A percentile compares a stretch with the other conserved stretches of the same genome.
Evolutionary conservation across 2,888 invertebrate genomes (phyloP).

Genomic region (Nemurella pictetii): DNA sequence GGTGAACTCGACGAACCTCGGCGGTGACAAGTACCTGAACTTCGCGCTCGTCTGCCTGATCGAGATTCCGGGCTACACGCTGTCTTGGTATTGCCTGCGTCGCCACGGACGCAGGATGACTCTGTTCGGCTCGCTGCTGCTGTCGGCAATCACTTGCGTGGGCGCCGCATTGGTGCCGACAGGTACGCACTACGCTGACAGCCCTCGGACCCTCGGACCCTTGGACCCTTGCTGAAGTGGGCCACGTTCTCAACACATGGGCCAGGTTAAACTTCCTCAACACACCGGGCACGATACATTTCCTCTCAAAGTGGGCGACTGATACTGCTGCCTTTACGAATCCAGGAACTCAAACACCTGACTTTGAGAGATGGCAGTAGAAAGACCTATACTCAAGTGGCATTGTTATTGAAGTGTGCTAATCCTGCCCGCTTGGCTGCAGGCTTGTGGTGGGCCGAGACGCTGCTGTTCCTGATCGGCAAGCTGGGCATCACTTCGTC

Average conservation of each 20-base stretch:
- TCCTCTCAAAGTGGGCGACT: too few relatives aligned
- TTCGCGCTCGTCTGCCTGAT: slow-evolving; percentile 47
- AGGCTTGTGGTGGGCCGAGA: slow-evolving; percentile 59
- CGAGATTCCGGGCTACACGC: slow-evolving; percentile 63
- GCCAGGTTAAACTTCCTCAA: too few relatives aligned
- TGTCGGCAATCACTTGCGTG: slow-evolving; percentile 59
- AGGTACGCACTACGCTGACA: too few relatives aligned
- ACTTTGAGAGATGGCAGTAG: too few relatives aligned
- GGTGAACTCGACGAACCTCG: slow-evolving; percentile 45
- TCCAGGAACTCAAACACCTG: too few relatives aligned
- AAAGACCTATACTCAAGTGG: too few relatives aligned
- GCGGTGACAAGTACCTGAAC: slow-evolving; percentile 46
- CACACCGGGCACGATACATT: too few relatives aligned
- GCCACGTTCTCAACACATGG: too few relatives aligned
- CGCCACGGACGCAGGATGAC: slow-evolving; percentile 58
- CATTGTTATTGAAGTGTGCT: too few relatives aligned
- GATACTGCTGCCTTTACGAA: too few relatives aligned
- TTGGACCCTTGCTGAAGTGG: too few relatives aligned
- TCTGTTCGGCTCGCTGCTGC: slow-evolving; percentile 56
- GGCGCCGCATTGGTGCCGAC: slow-evolving; percentile 58
- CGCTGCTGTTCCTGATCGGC: slow-evolving; percentile 62
- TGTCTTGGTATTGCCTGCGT: slow-evolving; percentile 52
- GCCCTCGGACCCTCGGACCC: too few relatives aligned
- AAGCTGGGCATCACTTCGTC: slow-evolving; percentile 67
- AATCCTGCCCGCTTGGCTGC: slow-evolving; percentile 43